Base-by-base conservation (phyloP, 2,113 vertebrate species). In the Bettongia penicillata region DNA sequence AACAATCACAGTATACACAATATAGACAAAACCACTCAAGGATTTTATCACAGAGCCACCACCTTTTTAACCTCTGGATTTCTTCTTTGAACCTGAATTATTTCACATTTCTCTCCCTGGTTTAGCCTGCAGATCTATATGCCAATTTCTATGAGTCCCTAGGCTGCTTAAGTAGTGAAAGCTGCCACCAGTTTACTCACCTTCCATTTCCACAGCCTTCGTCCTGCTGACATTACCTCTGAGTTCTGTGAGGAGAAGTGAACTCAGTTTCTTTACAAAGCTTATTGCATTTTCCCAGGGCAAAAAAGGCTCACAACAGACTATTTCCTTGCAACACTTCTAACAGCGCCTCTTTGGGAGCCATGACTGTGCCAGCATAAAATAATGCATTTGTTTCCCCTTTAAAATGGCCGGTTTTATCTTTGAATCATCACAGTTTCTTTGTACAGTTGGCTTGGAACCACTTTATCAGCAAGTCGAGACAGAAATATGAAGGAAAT, bases 381-480 rank as follows among this genome's bases (percentile, higher is more conserved):
- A 95, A 51, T 43, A 43, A 90, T 37, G 43, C 37, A 77, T 96
- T 96, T 91, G 47, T 96, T 97, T 96, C 24, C 28, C 95, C 95
- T 95, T 95, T 89, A 93, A 93, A 94, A 91, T 93, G 91, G 89
- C 95, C 49, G 37, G 92, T 95, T 51, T 3, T 37, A 52, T 92
- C 61, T 92, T 91, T 90, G 84, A 94, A 37, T 91, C 37, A 90
- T 57, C 16, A 84, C 90, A 90, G 49, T 91, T 93, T 55, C 37
- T 3, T 19, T 90, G 7, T 95, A 55, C 51, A 90, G 24, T 92
- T 96, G 90, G 23, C 91, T 53, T 47, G 68, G 47, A 43, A 53
- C 37, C 57, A n/a, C 8, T 57, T 95, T 90, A 96, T 95, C 95
- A 96, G 55, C 12, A 93, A 92, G 23, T 8, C 94, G 53, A 93